Base-by-base conservation (phyloP, 2,797 vertebrate genomes). In the Oreonectes daqikongensis region DNA sequence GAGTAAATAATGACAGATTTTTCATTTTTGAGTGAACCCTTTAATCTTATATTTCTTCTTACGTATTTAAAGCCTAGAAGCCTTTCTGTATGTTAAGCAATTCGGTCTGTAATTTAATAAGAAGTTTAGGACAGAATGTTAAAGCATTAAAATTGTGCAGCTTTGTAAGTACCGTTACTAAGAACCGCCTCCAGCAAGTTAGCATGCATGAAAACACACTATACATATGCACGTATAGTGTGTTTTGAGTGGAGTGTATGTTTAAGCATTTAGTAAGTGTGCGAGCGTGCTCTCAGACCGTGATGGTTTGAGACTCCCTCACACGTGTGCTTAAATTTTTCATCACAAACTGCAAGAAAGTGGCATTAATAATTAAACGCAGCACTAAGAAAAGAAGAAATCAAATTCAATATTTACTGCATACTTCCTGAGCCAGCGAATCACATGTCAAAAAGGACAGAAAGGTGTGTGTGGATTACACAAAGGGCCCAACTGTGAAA, bases 351-450 rank as follows among this genome's bases (percentile, higher is more conserved):
- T 67, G 87, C 82, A 87, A 79, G 87, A 88, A 86, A 85, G 82
- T 6, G 17, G 3, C 42, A 85, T 93, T 30, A 92, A 92, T 90
- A 84, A 89, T 92, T 91, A 71, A 91, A 84, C 38, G 72, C 70
- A 66, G 57, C 80, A 76, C 88, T 86, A 82, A 89, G 84, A 88
- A 88, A 87, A 85, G 82, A 84, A 74, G 40, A 83, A 83, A 85
- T 87, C 78, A 84, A 84, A 91, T 91, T 90, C 83, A 90, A 88
- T 90, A 91, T 92, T 91, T 90, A 91, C 87, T 7, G 79, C 35
- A 24, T 40, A n/a, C 42, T 82, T 84, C 77, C 76, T 52, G 32
- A 59, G 77, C 78, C 22, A 0, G 75, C 60, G 80, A 72, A 77
- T 79, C 82, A 50, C 66, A 59, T 67, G 63, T 11, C 46, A 50